A percentile compares a stretch with the other conserved stretches of the same genome.
phyloP scores from a whole-genome alignment of 2,113 vertebrate genomes.

The Heliornis fulica region DNA sequence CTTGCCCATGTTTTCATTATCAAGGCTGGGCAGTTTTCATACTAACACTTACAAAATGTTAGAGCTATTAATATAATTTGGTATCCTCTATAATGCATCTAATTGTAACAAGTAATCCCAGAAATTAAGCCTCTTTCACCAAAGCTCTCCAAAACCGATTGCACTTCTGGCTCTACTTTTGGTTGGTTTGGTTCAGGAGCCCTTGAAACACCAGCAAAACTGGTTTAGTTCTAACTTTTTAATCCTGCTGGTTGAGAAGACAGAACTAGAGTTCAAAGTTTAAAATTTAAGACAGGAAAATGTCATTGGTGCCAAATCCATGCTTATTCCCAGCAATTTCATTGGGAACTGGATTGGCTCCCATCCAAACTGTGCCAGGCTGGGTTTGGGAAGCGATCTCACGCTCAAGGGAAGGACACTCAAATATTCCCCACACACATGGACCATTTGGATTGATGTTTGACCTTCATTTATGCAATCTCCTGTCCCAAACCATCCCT shows the following conservation, averaged over 20 bases:
- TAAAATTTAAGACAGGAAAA: neutral
- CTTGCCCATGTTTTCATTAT: conserved; percentile 28
- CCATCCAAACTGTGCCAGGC: accelerated
- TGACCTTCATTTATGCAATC: neutral
- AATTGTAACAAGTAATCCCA: conserved; percentile 12
- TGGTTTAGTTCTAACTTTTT: neutral
- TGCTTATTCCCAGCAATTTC: neutral
- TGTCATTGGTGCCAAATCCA: accelerated
- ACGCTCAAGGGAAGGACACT: accelerated
- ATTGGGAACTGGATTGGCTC: accelerated
- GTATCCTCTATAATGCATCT: neutral
- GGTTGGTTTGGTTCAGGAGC: neutral
- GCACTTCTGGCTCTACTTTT: neutral
- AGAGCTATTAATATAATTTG: conserved; percentile 36
- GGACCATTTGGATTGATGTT: accelerated
- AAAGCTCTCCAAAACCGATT: neutral
- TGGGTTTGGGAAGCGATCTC: neutral
- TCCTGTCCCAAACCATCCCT: neutral
- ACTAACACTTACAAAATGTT: conserved; percentile 1
- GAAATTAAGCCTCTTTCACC: conserved; percentile 27
- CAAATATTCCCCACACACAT: neutral
- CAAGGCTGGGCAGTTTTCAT: conserved; percentile 33
- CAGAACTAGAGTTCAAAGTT: neutral
- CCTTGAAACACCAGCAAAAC: neutral
- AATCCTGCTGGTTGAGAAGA: neutral